Conservation (phyloP, 2,888 invertebrate species). For the Synanthedon tipuliformis region DNA sequence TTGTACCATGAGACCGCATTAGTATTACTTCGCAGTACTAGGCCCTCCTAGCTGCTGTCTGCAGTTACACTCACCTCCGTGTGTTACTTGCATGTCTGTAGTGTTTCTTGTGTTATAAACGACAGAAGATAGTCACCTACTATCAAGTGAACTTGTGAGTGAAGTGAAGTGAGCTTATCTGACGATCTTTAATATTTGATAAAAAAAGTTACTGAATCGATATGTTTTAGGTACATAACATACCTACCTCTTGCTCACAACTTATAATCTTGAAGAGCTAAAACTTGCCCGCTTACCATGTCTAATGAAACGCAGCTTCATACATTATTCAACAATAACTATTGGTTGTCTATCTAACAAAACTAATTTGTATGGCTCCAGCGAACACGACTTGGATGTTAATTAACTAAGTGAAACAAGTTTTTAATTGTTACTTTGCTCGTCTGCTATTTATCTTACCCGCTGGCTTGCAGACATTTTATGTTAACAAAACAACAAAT, state of each 20-base stretch:
- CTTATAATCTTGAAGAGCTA: too few species aligned
- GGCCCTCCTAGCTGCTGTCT: too few species aligned
- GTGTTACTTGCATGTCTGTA: too few species aligned
- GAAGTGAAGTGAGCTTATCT: too few species aligned
- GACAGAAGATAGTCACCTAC: background rate
- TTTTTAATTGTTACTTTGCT: conserved; percentile 35
- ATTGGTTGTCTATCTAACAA: background rate
- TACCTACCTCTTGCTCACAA: too few species aligned
- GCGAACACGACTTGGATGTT: conserved; percentile 11
- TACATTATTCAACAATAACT: background rate
- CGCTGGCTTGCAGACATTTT: background rate
- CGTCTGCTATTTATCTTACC: conserved; percentile 16
- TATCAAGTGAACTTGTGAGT: background rate
- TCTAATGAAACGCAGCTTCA: background rate
- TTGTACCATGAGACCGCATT: too few species aligned
- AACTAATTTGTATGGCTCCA: conserved; percentile 25
- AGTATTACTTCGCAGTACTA: too few species aligned
- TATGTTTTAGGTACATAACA: too few species aligned
- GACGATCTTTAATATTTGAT: background rate
- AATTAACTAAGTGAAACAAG: conserved; percentile 36
- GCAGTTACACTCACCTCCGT: too few species aligned
- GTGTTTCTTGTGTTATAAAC: background rate
- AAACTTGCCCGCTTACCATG: background rate
- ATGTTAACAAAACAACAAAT: conserved; percentile 1
- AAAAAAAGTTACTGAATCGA: too few species aligned